phyloP scores from a whole-genome alignment of 2,888 invertebrate species.

The Creontiades dilutus region DNA sequence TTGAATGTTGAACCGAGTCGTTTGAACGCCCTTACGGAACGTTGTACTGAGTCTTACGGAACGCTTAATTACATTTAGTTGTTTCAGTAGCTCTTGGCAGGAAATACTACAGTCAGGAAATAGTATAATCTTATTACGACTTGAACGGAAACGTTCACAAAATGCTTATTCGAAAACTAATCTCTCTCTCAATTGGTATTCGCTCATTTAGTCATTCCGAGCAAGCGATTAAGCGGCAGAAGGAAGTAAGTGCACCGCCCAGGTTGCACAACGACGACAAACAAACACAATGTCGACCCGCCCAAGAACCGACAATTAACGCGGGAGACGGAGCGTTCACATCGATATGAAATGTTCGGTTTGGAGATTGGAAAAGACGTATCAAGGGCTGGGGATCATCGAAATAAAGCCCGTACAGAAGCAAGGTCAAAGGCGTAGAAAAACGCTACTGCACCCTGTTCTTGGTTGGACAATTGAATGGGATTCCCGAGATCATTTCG shows the following conservation, averaged over 20 bases:
- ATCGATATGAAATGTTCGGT: conserved; percentile 31
- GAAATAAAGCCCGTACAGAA: neutral
- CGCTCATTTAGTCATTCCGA: conserved; percentile 30
- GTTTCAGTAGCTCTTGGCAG: neutral
- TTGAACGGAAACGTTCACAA: neutral
- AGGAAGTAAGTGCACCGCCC: conserved; percentile 30
- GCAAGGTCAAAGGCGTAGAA: conserved; percentile 41
- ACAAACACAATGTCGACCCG: conserved; percentile 46
- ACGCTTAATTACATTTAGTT: too few relatives aligned
- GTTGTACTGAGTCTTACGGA: too few relatives aligned
- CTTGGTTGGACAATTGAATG: conserved; percentile 32
- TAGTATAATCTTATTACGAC: neutral
- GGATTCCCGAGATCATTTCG: neutral
- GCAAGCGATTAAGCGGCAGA: neutral
- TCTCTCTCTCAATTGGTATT: neutral
- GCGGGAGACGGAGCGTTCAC: conserved; percentile 61
- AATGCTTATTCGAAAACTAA: neutral
- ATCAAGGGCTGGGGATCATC: conserved; percentile 48
- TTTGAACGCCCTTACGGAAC: too few relatives aligned
- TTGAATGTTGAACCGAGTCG: too few relatives aligned
- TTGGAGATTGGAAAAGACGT: conserved; percentile 54
- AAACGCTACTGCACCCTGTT: conserved; percentile 40
- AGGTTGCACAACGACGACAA: conserved; percentile 28
- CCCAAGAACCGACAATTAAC: conserved; percentile 61
- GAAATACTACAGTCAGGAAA: too few relatives aligned